Base-by-base conservation (phyloP, 2,113 vertebrate species). In the Perca schrenkii region DNA sequence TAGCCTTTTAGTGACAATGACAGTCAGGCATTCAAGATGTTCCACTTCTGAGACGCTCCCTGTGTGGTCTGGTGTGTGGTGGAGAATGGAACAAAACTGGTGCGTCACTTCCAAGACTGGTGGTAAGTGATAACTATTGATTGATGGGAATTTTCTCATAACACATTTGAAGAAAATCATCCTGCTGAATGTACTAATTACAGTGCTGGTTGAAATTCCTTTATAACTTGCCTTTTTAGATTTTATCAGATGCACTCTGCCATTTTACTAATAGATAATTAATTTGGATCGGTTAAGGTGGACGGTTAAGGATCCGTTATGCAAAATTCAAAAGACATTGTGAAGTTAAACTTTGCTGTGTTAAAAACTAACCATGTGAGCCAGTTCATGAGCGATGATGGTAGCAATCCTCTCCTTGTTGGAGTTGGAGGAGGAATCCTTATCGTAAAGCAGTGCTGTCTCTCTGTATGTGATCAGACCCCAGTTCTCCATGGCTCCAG, bases 401-500 rank as follows among this genome's bases (percentile, higher is more conserved):
- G 79, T 84, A 16, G 94, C 93, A 4, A 97, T 92, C 86, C 93
- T 93, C 70, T 96, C 65, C 69, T 95, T 96, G 88, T 96, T 96
- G 74, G 86, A 90, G 74, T 91, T 93, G 66, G 96, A 97, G 65
- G 95, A 96, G 8, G 90, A 92, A 0, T 0, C 0, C 1, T 80
- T 7, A 56, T 95, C 93, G 2, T 94, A 96, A 15, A 96, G 94
- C 49, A 96, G 88, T 0, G 94, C 93, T 0, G 96, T 95, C 87
- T 96, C 95, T 86, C 95, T 93, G 92, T 96, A 96, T 0, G 95
- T 96, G 87, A 95, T 96, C 74, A 96, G 88, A 53, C 96, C 96
- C 96, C 96, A 96, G 92, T 96, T 96, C 86, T 96, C 96, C 96
- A 96, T 96, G 49, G 96, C 96, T 54, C 95, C 96, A 3, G 94